Conservation (phyloP, 1,140 invertebrate species). For the Drosophila sp. region DNA sequence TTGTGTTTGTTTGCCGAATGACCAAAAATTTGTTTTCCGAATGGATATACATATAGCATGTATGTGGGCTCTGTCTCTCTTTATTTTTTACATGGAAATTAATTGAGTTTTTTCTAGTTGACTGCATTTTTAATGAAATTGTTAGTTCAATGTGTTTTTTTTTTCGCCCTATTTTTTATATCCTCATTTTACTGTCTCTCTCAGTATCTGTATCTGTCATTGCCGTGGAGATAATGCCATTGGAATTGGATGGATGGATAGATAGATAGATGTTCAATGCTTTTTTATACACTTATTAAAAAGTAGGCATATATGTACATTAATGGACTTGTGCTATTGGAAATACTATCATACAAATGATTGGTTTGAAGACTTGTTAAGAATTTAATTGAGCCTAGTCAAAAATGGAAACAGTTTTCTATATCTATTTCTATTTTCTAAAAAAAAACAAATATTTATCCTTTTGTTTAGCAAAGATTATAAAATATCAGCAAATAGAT, state of each 20-base stretch:
- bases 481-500: too few relatives aligned
- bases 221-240: slow-evolving; percentile 72
- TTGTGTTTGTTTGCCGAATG: slow-evolving; percentile 79
- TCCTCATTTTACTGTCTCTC: slow-evolving; percentile 26
- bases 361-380: too few relatives aligned
- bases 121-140: slow-evolving; percentile 81
- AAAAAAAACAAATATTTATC: too few relatives aligned
- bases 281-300: not conserved
- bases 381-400: too few relatives aligned
- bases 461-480: too few relatives aligned
- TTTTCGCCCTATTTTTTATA: slow-evolving; percentile 26
- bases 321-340: too few relatives aligned
- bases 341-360: too few relatives aligned
- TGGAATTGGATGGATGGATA: not conserved
- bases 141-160: slow-evolving; percentile 67
- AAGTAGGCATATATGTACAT: not conserved
- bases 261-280: slow-evolving; percentile 2
- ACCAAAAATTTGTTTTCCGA: slow-evolving; percentile 73
- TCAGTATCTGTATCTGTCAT: slow-evolving; percentile 42
- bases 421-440: too few relatives aligned
- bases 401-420: too few relatives aligned
- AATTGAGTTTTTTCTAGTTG: slow-evolving; percentile 83
- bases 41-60: slow-evolving; percentile 27
- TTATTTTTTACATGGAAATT: slow-evolving; percentile 70
- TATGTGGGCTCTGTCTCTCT: slow-evolving; percentile 6